Conservation (phyloP, 2,888 invertebrate species). For the Plusia festucae region DNA sequence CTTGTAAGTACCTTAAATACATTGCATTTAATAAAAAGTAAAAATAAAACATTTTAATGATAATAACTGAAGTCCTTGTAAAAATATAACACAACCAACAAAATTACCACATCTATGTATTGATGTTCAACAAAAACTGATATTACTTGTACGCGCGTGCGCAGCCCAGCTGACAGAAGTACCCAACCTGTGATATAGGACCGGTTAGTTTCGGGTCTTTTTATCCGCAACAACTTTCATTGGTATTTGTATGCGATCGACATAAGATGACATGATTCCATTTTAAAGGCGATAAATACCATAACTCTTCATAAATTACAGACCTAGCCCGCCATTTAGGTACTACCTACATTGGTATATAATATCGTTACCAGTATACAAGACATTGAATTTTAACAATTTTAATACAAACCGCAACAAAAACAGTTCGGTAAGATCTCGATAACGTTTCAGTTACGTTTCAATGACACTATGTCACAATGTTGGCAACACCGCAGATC, state of each 20-base stretch:
- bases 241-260: neutral
- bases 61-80: neutral
- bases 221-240: neutral
- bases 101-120: neutral
- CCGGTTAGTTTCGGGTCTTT: neutral
- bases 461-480: constrained; percentile 59
- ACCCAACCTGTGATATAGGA: neutral
- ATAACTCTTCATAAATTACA: too few relatives aligned
- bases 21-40: neutral
- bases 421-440: constrained; percentile 31
- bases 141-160: neutral
- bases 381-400: constrained; percentile 22
- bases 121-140: neutral
- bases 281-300: too few relatives aligned
- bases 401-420: constrained; percentile 34
- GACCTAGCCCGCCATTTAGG: too few relatives aligned
- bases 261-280: neutral
- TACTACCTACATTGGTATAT: too few relatives aligned
- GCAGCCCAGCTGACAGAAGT: neutral
- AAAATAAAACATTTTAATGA: neutral
- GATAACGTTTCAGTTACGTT: constrained; percentile 51
- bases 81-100: neutral
- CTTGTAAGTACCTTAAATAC: too few relatives aligned
- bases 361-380: constrained; percentile 3
- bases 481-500: constrained; percentile 47